Percentiles rank a stretch among this genome's conserved stretches.
Conservation (phyloP, 1,140 invertebrate species). For the Acyrthosiphon pisum region DNA sequence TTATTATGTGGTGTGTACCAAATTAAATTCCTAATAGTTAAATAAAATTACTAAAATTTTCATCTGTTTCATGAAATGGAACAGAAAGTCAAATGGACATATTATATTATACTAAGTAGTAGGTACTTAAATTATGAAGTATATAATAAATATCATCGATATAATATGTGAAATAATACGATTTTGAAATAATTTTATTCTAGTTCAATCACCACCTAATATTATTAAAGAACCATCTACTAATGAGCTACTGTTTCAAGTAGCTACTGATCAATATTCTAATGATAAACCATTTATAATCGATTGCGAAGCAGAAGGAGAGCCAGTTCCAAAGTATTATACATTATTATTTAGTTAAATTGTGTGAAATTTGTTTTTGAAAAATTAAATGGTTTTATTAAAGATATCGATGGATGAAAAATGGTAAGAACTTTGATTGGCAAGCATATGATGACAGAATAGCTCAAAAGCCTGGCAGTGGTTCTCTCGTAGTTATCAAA, state of each 20-base stretch:
- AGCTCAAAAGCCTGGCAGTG: conserved; percentile 87
- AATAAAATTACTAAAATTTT: no score
- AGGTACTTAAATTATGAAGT: no score
- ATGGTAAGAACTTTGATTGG: conserved; percentile 90
- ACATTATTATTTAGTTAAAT: not conserved
- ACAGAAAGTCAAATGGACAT: no score
- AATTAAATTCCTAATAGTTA: no score
- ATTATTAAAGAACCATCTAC: conserved; percentile 89
- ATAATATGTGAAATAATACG: no score
- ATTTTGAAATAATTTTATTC: conserved; percentile 37
- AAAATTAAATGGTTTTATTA: conserved; percentile 58
- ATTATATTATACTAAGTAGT: no score
- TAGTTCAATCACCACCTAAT: conserved; percentile 84
- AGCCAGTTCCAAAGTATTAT: conserved; percentile 84
- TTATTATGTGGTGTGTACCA: no score
- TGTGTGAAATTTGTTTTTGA: not conserved
- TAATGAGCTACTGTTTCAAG: conserved; percentile 90
- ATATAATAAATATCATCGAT: not conserved
- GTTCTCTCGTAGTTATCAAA: conserved; percentile 86
- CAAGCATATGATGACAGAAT: conserved; percentile 92
- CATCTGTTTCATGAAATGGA: no score
- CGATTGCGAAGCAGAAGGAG: conserved; percentile 92
- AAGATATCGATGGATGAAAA: conserved; percentile 96
- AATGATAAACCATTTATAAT: conserved; percentile 93
- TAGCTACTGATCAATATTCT: conserved; percentile 78